A percentile compares a stretch with the other conserved stretches of the same genome.
Conservation (phyloP, 1,140 invertebrate genomes). For the Cepaea nemoralis region DNA sequence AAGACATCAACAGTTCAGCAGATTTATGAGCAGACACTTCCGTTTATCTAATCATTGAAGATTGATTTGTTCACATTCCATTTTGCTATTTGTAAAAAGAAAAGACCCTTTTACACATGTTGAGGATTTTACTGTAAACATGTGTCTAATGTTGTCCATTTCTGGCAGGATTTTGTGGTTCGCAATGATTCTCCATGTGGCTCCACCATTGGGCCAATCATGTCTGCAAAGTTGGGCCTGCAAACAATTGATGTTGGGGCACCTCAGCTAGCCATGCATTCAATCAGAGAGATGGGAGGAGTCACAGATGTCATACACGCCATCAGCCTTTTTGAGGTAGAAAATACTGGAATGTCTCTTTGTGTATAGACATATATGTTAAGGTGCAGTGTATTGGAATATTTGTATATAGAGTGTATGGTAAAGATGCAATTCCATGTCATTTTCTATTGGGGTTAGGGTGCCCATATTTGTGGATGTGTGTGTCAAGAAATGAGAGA, state of each 20-base stretch:
- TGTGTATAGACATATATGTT: conserved; percentile 9
- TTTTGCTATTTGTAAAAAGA: no score
- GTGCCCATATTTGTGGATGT: no score
- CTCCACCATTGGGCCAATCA: conserved; percentile 74
- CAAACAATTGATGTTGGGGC: conserved; percentile 73
- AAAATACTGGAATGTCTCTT: conserved; percentile 7
- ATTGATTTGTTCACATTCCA: no score
- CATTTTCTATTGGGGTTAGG: no score
- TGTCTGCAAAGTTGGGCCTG: conserved; percentile 73
- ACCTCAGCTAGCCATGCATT: conserved; percentile 74
- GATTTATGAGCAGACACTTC: no score
- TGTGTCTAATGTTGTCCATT: no score
- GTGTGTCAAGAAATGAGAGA: no score
- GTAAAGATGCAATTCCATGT: no score
- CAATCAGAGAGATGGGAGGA: conserved; percentile 73
- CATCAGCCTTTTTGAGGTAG: conserved; percentile 61
- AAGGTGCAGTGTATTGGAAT: background rate
- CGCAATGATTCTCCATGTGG: conserved; percentile 73
- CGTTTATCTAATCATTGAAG: no score
- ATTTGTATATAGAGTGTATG: background rate
- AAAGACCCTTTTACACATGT: no score
- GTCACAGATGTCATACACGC: conserved; percentile 65
- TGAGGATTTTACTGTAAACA: no score
- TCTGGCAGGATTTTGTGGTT: conserved; percentile 73
- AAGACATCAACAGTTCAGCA: no score